Percentiles rank a stretch among this genome's conserved stretches.
Conservation (phyloP, 2,797 vertebrate species). For the Phoeniculus purpureus region DNA sequence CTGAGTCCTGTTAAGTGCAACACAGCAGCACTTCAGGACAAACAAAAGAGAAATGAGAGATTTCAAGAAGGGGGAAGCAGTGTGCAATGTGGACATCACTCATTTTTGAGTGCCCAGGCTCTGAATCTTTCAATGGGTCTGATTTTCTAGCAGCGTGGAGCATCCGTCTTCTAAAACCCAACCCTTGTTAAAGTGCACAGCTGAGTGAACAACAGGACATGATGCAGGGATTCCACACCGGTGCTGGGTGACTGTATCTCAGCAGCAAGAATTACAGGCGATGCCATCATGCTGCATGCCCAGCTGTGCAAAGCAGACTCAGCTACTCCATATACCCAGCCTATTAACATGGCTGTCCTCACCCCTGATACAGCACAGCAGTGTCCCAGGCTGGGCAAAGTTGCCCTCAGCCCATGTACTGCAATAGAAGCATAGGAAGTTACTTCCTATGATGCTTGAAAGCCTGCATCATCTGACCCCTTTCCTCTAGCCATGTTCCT, state of each 20-base stretch:
- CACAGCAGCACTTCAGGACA: background rate
- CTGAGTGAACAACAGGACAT: background rate
- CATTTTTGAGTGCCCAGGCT: background rate
- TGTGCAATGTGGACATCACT: background rate
- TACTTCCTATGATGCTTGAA: background rate
- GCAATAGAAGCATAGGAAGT: background rate
- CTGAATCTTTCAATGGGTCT: background rate
- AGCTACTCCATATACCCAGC: background rate
- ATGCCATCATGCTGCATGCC: rapidly evolving
- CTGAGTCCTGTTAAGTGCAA: background rate
- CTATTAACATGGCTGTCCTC: background rate
- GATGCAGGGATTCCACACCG: background rate
- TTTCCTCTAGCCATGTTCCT: background rate
- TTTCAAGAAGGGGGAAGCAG: background rate
- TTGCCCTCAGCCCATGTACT: background rate
- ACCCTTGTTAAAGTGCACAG: background rate
- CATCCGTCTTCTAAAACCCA: background rate
- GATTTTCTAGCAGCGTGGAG: background rate
- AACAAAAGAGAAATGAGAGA: background rate
- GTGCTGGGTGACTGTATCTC: rapidly evolving
- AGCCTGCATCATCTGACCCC: background rate
- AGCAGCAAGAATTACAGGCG: background rate
- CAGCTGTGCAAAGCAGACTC: background rate
- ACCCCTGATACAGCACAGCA: background rate
- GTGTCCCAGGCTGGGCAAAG: background rate